Evolutionary conservation across 2,888 invertebrate species (phyloP).

Genomic region (Noctuana brunneofusca): DNA sequence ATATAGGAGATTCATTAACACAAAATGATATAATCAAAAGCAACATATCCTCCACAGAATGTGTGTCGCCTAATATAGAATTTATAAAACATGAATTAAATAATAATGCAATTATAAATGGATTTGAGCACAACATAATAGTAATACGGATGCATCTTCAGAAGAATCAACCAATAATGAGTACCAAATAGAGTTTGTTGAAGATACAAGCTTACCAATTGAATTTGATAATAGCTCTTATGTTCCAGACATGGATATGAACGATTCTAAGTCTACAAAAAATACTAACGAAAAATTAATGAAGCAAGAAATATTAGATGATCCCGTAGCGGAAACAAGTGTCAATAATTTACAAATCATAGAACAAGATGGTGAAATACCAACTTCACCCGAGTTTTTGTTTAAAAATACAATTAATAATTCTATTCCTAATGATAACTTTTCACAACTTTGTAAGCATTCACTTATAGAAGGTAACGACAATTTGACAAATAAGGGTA

Average conservation of each 20-base stretch:
- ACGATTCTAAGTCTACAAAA: background rate
- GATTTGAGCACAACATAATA: background rate
- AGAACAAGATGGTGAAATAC: background rate
- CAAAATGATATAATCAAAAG: background rate
- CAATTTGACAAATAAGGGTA: no score
- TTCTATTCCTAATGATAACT: background rate
- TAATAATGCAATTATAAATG: background rate
- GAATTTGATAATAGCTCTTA: conserved; percentile 29
- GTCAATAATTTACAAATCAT: background rate
- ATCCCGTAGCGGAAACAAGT: background rate
- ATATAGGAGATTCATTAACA: background rate
- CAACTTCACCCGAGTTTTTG: background rate
- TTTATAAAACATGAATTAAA: background rate
- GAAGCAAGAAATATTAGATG: background rate
- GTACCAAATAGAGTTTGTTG: conserved; percentile 20
- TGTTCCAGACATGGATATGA: background rate
- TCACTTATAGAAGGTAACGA: background rate
- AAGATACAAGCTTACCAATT: conserved; percentile 20
- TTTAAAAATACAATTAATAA: background rate
- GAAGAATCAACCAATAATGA: conserved; percentile 3
- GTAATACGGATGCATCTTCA: background rate
- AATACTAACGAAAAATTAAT: background rate
- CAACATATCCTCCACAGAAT: background rate
- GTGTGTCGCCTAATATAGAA: background rate
- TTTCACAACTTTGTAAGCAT: background rate